phyloP scores from a whole-genome alignment of 2,113 vertebrate genomes.

The Octodon degus region DNA sequence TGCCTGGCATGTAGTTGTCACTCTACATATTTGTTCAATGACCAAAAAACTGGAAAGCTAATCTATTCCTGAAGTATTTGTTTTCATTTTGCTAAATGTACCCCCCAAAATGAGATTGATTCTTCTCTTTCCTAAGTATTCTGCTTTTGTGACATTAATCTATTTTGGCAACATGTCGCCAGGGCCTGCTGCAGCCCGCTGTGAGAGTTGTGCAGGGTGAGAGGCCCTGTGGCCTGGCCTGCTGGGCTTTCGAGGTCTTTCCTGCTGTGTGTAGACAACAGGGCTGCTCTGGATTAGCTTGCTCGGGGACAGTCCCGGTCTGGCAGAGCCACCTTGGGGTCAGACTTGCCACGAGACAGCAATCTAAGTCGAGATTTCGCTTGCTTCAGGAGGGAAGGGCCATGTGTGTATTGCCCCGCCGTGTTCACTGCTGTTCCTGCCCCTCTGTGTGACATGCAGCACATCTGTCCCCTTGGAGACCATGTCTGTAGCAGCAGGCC shows the following conservation, averaged over 20 bases:
- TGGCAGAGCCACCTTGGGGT: conserved; percentile 66
- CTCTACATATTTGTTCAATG: conserved; percentile 49
- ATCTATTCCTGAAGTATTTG: background rate
- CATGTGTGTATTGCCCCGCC: background rate
- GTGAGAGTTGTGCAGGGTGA: background rate
- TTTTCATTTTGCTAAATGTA: conserved; percentile 58
- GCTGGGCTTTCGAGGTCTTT: conserved; percentile 78
- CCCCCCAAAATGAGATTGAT: conserved; percentile 41
- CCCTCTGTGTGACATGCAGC: background rate
- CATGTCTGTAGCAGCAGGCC: conserved; percentile 3
- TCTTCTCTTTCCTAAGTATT: conserved; percentile 31
- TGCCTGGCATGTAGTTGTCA: conserved; percentile 18
- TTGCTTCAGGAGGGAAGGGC: conserved; percentile 20
- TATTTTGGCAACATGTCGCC: background rate
- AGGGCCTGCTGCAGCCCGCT: background rate
- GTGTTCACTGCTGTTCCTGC: background rate
- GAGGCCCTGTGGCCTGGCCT: conserved; percentile 48
- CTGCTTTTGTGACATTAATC: conserved; percentile 30
- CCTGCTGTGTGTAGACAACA: conserved; percentile 15
- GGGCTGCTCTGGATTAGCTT: conserved; percentile 33
- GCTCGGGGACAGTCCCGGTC: conserved; percentile 19
- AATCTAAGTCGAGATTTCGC: background rate
- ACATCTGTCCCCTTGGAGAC: conserved; percentile 14
- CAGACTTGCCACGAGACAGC: background rate
- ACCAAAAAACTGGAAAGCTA: background rate